A percentile compares a stretch with the other conserved stretches of the same genome.
These are phyloP conservation scores for Tragelaphus strepsiceros DNA, from an alignment of 2,113 vertebrate species.

Conservation along the genomic window DNA sequence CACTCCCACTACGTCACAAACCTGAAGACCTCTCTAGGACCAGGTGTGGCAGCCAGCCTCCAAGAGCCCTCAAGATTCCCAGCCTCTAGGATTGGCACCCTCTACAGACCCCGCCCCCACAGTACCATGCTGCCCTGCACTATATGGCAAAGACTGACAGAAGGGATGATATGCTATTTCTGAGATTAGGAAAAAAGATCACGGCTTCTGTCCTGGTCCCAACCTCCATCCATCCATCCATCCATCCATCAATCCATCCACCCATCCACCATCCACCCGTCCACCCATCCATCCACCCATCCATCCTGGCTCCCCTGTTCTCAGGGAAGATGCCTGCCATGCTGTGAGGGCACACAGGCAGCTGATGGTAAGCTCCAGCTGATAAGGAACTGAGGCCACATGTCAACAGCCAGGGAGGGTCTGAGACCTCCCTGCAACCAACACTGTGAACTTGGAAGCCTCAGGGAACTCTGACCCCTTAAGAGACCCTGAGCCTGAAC, in stretches of 20 bases:
- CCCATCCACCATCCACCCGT: background rate
- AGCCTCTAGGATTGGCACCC: background rate
- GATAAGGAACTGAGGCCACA: background rate
- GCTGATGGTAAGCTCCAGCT: accelerated
- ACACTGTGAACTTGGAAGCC: background rate
- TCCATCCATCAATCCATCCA: accelerated
- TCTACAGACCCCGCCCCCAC: too few species aligned
- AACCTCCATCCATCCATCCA: too few species aligned
- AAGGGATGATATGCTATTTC: background rate
- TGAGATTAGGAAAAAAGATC: background rate
- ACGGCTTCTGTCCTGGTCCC: background rate
- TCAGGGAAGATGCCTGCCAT: background rate
- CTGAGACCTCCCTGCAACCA: background rate
- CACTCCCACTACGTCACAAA: background rate
- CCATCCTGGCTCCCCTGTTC: background rate
- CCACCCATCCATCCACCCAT: too few species aligned
- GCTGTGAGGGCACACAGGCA: background rate
- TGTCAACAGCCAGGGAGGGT: background rate
- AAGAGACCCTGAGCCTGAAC: background rate
- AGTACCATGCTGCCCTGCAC: background rate
- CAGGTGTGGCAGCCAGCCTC: background rate
- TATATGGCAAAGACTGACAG: background rate
- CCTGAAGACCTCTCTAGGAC: background rate
- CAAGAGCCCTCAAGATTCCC: background rate
- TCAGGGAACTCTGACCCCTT: background rate